Evolutionary conservation across 2,888 invertebrate genomes (phyloP).

Genomic region (Hoplodrina blanda): DNA sequence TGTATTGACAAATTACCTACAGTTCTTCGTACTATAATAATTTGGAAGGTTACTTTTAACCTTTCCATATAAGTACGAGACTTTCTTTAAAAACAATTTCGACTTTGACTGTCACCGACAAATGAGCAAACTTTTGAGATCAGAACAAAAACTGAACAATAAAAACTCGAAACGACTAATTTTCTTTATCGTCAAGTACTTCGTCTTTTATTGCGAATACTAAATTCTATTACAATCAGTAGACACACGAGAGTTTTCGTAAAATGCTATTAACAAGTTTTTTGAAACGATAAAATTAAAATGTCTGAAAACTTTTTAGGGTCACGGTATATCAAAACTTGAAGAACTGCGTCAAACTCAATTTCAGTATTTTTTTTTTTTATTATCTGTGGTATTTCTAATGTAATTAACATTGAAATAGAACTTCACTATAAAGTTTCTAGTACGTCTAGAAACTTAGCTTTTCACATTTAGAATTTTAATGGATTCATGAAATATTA

Average conservation of each 20-base stretch:
- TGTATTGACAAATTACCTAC: no score
- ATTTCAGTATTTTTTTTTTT: conserved; percentile 42
- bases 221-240: conserved; percentile 67
- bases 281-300: conserved; percentile 62
- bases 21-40: background rate
- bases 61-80: background rate
- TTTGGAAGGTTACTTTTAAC: background rate
- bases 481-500: conserved; percentile 27
- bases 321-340: conserved; percentile 46
- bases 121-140: conserved; percentile 51
- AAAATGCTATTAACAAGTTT: conserved; percentile 61
- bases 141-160: conserved; percentile 49
- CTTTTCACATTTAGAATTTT: conserved; percentile 16
- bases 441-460: conserved; percentile 31
- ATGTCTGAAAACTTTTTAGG: conserved; percentile 61
- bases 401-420: conserved; percentile 52
- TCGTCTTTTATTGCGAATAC: conserved; percentile 63
- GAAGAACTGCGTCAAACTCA: conserved; percentile 46
- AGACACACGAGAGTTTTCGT: conserved; percentile 56
- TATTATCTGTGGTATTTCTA: conserved; percentile 36
- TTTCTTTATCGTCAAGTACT: conserved; percentile 63
- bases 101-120: conserved; percentile 12
- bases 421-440: conserved; percentile 31
- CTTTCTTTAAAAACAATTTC: conserved; percentile 22
- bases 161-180: conserved; percentile 59